Base-by-base conservation (phyloP, 2,888 invertebrate genomes). In the Heliconius ethilla region DNA sequence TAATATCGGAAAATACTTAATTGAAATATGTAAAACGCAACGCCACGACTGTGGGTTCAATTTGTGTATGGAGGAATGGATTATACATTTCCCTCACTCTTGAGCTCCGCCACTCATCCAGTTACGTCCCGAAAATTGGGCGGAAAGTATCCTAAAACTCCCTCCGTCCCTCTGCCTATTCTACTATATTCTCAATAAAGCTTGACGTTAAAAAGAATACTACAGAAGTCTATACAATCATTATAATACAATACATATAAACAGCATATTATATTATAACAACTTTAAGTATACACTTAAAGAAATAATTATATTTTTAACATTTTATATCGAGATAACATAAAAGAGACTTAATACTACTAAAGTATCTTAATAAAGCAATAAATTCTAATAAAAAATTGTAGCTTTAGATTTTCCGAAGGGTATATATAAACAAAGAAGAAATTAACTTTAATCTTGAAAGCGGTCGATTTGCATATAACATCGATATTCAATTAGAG, bases 401-500 rank as follows among this genome's bases (percentile, higher is more conserved):
- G 13, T 13, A 72, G 7, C 70, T 55, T 72, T n/a, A 72, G 55
- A n/a, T 65, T 63, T 59, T 37, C 27, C 37, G 9, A 63, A 74
- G 63, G 63, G 40, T 80, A 80, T 81, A 81, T 80, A 80, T 81
- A 81, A 82, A 82, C 82, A 82, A 79, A 82, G 84, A 81, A 82
- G 82, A 83, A 75, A 70, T 70, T 78, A 45, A 59, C 15, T 59
- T 37, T 70, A 77, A 78, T 78, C 79, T 79, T 70, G 45, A 72
- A 77, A 77, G 73, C 70, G 70, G 37, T 55, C 77, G 70, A 84
- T 89, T 89, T 86, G 87, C 89, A 89, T 89, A 86, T 83, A 86
- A 89, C 89, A 88, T 83, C 82, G 82, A 84, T 87, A 87, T 86
- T 87, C 89, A 86, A 88, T 89, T 89, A 87, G 84, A 77, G 78